Evolutionary conservation across 2,888 invertebrate species (phyloP).

Genomic region (Coecobrya sp.): DNA sequence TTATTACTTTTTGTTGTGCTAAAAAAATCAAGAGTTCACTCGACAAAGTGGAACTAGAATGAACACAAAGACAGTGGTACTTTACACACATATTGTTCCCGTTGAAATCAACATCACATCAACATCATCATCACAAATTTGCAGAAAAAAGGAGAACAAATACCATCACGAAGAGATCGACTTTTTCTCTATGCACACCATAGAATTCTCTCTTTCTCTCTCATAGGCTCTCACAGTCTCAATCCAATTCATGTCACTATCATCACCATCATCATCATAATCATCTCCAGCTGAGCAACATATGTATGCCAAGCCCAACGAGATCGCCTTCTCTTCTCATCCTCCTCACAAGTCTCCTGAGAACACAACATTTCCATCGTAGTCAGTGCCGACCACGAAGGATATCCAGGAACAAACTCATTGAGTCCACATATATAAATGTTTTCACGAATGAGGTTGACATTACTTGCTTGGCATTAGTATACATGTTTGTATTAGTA

Average conservation of each 20-base stretch:
- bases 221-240: constrained; percentile 51
- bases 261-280: constrained; percentile 66
- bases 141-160: constrained; percentile 49
- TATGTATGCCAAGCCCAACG: constrained; percentile 73
- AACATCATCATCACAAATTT: constrained; percentile 64
- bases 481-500: constrained; percentile 3
- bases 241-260: constrained; percentile 79
- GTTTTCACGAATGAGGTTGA: constrained; percentile 65
- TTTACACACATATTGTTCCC: background rate
- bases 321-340: constrained; percentile 70
- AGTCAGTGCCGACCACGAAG: constrained; percentile 22
- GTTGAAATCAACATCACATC: constrained; percentile 62
- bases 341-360: constrained; percentile 53
- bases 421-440: constrained; percentile 64
- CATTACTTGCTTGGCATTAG: constrained; percentile 43
- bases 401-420: constrained; percentile 67
- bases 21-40: constrained; percentile 56
- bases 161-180: constrained; percentile 67
- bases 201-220: constrained; percentile 3
- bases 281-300: constrained; percentile 78
- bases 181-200: constrained; percentile 43
- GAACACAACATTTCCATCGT: constrained; percentile 14
- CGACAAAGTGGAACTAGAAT: background rate
- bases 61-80: constrained; percentile 31
- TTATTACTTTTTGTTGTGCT: constrained; percentile 76